These are phyloP conservation scores for Spinus pinus DNA, from an alignment of 2,797 vertebrate species.

Conservation along the genomic window DNA sequence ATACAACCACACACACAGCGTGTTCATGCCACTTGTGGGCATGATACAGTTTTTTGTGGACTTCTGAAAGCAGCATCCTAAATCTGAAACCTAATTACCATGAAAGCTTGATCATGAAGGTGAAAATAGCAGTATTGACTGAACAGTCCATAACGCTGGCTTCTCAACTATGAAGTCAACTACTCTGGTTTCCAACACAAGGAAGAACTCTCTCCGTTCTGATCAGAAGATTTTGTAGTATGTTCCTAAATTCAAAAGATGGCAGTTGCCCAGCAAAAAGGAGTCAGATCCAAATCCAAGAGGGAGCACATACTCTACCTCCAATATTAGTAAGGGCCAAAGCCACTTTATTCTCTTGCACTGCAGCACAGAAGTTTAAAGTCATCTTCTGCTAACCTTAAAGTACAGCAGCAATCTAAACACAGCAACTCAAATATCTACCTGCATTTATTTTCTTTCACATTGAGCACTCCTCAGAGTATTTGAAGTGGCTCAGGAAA, in stretches of 20 bases:
- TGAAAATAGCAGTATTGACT: not conserved
- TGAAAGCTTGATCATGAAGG: not conserved
- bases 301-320: not conserved
- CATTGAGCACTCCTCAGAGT: not conserved
- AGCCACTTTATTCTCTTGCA: not conserved
- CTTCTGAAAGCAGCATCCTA: not conserved
- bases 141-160: not conserved
- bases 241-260: not conserved
- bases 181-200: not conserved
- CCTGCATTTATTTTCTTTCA: slow-evolving; percentile 1
- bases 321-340: not conserved
- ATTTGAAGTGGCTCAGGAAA: slow-evolving; percentile 27
- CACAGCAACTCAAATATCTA: slow-evolving; percentile 8
- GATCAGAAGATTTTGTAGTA: not conserved
- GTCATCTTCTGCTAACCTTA: not conserved
- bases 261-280: not conserved
- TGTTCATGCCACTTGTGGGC: not conserved
- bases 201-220: not conserved
- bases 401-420: slow-evolving; percentile 22
- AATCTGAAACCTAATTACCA: not conserved
- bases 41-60: not conserved
- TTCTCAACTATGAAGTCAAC: not conserved
- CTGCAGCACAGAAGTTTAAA: not conserved
- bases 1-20: not conserved
- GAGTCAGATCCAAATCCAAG: not conserved